Conservation (phyloP, 2,888 invertebrate species). For the Isoperla grammatica region DNA sequence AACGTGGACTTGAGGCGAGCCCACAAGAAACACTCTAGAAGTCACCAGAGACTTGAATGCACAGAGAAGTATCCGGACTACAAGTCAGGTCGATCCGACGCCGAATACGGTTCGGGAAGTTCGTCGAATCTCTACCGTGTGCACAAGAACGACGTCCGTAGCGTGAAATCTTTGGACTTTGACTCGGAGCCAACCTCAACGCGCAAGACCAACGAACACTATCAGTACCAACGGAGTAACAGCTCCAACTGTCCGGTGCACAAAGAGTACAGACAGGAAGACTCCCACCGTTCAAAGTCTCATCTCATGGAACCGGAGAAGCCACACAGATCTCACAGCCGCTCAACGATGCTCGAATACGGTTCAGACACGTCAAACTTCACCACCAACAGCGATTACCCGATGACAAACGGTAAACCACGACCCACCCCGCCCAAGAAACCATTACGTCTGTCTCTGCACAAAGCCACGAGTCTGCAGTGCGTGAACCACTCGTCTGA, state of each 20-base stretch:
- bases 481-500: conserved; percentile 51
- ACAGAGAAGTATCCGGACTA: conserved; percentile 2
- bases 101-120: conserved; percentile 13
- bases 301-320: neutral
- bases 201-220: conserved; percentile 10
- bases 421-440: conserved; percentile 80
- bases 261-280: neutral
- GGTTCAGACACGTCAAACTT: conserved; percentile 2
- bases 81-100: conserved; percentile 11
- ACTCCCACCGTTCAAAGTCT: neutral
- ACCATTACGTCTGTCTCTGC: conserved; percentile 73
- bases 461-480: conserved; percentile 76
- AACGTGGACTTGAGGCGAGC: neutral
- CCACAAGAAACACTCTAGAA: conserved; percentile 12
- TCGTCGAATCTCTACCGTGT: conserved; percentile 3
- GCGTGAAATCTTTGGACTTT: conserved; percentile 68
- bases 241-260: neutral
- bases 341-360: neutral
- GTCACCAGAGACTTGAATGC: conserved; percentile 8
- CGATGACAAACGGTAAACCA: conserved; percentile 1
- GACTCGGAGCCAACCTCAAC: conserved; percentile 63
- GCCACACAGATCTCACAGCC: neutral
- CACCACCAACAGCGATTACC: neutral
- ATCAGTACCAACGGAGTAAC: conserved; percentile 21
- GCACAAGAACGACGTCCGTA: conserved; percentile 47